These are phyloP conservation scores for Sphyrna mokarran DNA, from an alignment of 2,113 vertebrate species.

Conservation along the genomic window DNA sequence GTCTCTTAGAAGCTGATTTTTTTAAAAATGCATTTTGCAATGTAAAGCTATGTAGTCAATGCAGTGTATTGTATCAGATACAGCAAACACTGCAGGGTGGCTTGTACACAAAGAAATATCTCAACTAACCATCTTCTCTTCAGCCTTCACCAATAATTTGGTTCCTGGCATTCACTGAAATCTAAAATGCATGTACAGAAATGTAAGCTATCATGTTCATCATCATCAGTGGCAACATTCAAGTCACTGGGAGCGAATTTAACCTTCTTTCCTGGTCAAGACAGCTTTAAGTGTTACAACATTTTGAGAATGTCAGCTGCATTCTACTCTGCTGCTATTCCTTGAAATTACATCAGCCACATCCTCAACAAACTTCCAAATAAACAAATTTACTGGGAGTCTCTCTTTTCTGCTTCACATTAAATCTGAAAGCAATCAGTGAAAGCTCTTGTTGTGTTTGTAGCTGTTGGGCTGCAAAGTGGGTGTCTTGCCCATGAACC, in stretches of 20 bases:
- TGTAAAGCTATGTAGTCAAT: not conserved
- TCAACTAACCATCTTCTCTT: not conserved
- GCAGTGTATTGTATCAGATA: not conserved
- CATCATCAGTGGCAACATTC: not conserved
- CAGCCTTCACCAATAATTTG: not conserved
- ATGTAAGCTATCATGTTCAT: not conserved
- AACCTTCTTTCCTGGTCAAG: not conserved
- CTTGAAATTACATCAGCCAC: not conserved
- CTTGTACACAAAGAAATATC: not conserved
- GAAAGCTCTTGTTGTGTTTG: not conserved
- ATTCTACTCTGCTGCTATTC: not conserved
- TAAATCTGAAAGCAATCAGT: not conserved
- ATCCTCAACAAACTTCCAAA: no score
- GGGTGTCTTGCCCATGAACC: not conserved
- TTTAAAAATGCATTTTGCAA: not conserved
- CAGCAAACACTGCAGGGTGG: not conserved
- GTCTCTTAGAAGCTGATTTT: not conserved
- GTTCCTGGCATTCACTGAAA: not conserved
- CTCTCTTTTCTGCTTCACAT: not conserved
- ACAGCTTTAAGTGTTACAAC: not conserved
- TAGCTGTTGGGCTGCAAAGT: not conserved
- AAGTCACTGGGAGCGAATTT: not conserved
- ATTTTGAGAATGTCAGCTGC: constrained; percentile 2
- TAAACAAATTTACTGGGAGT: not conserved
- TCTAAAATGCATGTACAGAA: not conserved